Evolutionary conservation across 2,113 vertebrate genomes (phyloP).

Genomic region (Oophaga pumilio): DNA sequence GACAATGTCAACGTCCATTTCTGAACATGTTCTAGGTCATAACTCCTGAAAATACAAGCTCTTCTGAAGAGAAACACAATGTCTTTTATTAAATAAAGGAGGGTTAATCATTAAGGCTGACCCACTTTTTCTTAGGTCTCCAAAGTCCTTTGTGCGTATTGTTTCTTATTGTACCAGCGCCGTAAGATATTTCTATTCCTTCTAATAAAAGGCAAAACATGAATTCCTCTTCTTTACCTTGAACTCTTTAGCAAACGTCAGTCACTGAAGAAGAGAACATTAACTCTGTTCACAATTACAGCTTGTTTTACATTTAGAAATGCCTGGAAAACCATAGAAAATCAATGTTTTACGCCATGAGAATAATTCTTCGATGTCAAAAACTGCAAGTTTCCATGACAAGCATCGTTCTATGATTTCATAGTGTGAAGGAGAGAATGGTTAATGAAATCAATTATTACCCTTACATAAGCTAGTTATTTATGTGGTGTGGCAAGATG

Average conservation of each 20-base stretch:
- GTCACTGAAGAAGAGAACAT: background rate
- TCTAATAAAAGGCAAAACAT: background rate
- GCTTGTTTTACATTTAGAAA: background rate
- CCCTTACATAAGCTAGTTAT: too few species aligned
- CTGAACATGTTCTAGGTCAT: background rate
- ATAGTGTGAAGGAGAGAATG: too few species aligned
- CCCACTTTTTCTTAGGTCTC: constrained; percentile 1
- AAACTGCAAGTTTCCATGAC: background rate
- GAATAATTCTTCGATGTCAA: background rate
- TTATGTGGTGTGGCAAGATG: too few species aligned
- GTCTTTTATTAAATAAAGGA: constrained; percentile 15
- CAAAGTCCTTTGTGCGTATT: background rate
- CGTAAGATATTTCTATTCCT: constrained; percentile 7
- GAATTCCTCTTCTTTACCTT: constrained; percentile 6
- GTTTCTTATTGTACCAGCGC: constrained; percentile 10
- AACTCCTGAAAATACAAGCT: background rate
- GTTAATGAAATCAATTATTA: too few species aligned
- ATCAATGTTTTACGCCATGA: background rate
- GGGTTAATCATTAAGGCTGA: constrained; percentile 12
- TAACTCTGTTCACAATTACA: background rate
- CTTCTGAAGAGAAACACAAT: background rate
- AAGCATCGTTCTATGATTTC: background rate
- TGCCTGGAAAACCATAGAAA: background rate
- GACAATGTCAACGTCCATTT: constrained; percentile 3
- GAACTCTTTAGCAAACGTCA: background rate